Base-by-base conservation (phyloP, 2,113 vertebrate genomes). In the Oreotragus oreotragus region DNA sequence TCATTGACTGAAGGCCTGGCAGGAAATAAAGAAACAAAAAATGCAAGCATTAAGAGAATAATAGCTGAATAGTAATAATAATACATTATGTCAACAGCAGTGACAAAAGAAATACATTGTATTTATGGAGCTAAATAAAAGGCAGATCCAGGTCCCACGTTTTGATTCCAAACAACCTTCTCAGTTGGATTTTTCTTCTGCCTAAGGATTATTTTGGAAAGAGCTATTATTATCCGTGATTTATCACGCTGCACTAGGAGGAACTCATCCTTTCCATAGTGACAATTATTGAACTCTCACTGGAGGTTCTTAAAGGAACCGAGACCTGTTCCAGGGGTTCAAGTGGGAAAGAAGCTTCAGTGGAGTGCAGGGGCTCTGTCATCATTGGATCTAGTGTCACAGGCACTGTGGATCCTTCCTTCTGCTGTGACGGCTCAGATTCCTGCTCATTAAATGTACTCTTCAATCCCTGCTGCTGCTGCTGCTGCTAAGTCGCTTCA, bases 171-270 rank as follows among this genome's bases (percentile, higher is more conserved):
- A 21, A 95, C 98, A 97, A 98, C 98, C 98, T 98, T 98, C 99
- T 98, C 98, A 0, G 2, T 97, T 99, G 98, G 98, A 96, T 98
- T 98, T 98, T 96, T 86, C 97, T 98, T 97, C 98, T 98, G 98
- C 98, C 97, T 84, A 96, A 98, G 98, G 98, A 98, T 99, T 99
- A 98, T 98, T 99, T 99, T 98, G 98, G 98, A 98, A 98, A 98
- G 98, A 98, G 98, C 98, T 99, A 98, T 99, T 98, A 99, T 98
- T 98, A 98, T 98, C 98, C 36, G 1, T 98, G 99, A 98, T 99
- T 98, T 98, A 98, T 98, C 96, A 84, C 21, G 90, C 98, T 97
- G 98, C 98, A 97, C 98, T 98, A 97, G 97, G 98, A 98, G 98
- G 97, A 98, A 98, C 98, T 98, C 94, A 36, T 96, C 81, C 98